Percentiles rank a stretch among this genome's conserved stretches.
These are phyloP conservation scores for Piaya cayana DNA, from an alignment of 2,113 vertebrate species.

Conservation along the genomic window DNA sequence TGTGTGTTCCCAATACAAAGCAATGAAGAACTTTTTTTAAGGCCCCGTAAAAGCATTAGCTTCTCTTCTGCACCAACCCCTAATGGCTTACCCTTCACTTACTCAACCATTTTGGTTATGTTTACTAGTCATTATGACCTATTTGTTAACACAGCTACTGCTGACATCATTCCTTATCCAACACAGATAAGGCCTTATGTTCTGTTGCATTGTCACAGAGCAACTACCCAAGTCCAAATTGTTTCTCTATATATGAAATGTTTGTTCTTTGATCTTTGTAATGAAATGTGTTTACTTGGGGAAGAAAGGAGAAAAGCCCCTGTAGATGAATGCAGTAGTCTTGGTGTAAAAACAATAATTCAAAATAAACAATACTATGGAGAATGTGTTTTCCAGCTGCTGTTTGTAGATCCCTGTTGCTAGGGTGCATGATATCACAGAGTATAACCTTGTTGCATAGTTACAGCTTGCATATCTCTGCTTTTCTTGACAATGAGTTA, in stretches of 20 bases:
- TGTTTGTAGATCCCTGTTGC: constrained; percentile 63
- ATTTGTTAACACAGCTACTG: constrained; percentile 68
- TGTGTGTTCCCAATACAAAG: background rate
- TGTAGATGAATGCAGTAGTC: background rate
- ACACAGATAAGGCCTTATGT: constrained; percentile 59
- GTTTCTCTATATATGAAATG: constrained; percentile 40
- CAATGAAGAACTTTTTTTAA: background rate
- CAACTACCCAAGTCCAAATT: constrained; percentile 52
- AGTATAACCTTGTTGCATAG: constrained; percentile 3
- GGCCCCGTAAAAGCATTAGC: background rate
- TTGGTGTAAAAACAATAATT: background rate
- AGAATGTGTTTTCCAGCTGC: constrained; percentile 53
- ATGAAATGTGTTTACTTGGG: constrained; percentile 15
- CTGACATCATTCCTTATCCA: constrained; percentile 61
- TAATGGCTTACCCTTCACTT: constrained; percentile 11
- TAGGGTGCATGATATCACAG: constrained; percentile 31
- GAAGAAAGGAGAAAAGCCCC: background rate
- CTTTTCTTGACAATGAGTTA: constrained; percentile 53
- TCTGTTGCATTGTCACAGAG: constrained; percentile 23
- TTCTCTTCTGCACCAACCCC: background rate
- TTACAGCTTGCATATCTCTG: constrained; percentile 30
- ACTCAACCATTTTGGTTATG: constrained; percentile 53
- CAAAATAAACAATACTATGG: background rate
- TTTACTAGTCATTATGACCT: constrained; percentile 60
- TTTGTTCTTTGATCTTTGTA: constrained; percentile 47